phyloP scores from a whole-genome alignment of 2,888 invertebrate genomes.

The Drosophila tripunctata region DNA sequence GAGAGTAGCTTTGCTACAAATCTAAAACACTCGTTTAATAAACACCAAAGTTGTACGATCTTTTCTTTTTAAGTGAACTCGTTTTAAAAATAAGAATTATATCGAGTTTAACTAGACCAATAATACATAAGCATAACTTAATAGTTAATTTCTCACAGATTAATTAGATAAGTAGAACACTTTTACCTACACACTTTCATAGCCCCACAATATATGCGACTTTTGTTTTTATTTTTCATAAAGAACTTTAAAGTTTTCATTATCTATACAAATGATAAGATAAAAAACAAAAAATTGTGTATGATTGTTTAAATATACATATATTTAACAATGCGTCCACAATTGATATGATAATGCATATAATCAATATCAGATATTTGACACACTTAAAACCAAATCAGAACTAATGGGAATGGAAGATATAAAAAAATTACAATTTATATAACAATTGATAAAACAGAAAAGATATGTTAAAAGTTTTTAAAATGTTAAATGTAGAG shows the following conservation, averaged over 20 bases:
- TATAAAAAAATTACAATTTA: background rate
- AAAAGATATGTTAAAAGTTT: background rate
- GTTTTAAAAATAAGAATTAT: no score
- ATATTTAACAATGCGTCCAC: slow-evolving; percentile 14
- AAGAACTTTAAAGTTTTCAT: slow-evolving; percentile 2
- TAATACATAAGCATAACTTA: background rate
- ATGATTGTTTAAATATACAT: slow-evolving; percentile 1
- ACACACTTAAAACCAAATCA: slow-evolving; percentile 9
- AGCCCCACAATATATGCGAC: no score
- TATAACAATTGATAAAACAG: background rate
- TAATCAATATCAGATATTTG: slow-evolving; percentile 19
- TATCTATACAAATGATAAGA: slow-evolving; percentile 48
- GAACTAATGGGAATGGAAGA: no score
- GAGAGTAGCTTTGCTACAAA: no score
- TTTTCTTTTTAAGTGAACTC: no score
- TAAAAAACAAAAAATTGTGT: slow-evolving; percentile 1
- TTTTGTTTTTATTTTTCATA: background rate
- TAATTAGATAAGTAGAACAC: slow-evolving; percentile 10
- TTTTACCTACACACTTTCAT: slow-evolving; percentile 3
- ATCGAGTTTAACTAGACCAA: no score
- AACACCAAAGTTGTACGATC: no score
- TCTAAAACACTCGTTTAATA: no score
- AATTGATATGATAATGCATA: slow-evolving; percentile 7
- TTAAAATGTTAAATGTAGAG: background rate
- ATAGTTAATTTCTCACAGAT: no score